Base-by-base conservation (phyloP, 2,113 vertebrate species). In the Heloderma charlesbogerti region DNA sequence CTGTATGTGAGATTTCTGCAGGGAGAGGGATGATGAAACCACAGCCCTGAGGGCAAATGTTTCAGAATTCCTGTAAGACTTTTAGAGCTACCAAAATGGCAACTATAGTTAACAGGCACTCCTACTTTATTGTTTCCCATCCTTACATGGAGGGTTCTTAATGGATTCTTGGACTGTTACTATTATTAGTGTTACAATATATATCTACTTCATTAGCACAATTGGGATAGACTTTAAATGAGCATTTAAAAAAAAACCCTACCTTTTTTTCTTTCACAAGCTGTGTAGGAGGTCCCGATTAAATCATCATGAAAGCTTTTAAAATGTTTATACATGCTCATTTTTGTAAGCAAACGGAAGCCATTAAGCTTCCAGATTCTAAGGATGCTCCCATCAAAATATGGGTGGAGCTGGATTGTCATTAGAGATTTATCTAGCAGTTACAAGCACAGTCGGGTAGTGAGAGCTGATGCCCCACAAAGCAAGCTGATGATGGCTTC, bases 281-380 rank as follows among this genome's bases (percentile, higher is more conserved):
- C 87, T 86, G 1, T 78, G 75, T 91, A 91, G 93, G 86, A 93
- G 84, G 72, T 91, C 81, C 48, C 45, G 9, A 57, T 60, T 88
- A 93, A 89, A 71, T 92, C 88, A 86, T 25, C 27, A 18, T n/a
- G 51, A 78, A 81, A 86, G 88, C 2, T 0, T 87, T 22, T 89
- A 91, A 66, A 51, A 57, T 90, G 93, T 93, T 91, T 86, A 54
- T 93, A 87, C 0, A 0, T 80, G 37, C 85, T 92, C 80, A 84
- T 45, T 57, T 84, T 85, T 90, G 48, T 25, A 89, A 87, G 87
- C 18, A 69, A 90, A 90, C 34, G 74, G 74, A 90, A 90, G 89
- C 83, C 83, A 80, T 69, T 90, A 79, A 86, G 60, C n/a, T 86
- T 86, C 60, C 43, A 90, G 77, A 54, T 54, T 86, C 74, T 90